Evolutionary conservation across 2,888 invertebrate genomes (phyloP), one percentile per base, ranked within the genome.

Genomic region (Smittia aterrima): DNA sequence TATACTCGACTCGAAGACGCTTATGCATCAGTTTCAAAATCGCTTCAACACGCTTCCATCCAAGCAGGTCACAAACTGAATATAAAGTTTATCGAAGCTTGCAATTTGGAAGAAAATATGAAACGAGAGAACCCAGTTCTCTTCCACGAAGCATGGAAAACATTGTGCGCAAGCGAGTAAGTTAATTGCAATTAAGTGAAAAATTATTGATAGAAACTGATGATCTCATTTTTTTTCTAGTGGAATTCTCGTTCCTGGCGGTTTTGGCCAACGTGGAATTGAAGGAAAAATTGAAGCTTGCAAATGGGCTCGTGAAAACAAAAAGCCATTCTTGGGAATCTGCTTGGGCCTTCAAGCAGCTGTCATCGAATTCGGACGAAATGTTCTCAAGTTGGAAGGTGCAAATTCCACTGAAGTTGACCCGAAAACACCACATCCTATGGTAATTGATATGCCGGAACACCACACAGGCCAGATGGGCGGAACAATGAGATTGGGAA

Each of bases 361-460:
- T 7, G 97, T 97, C 2, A 92, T 99, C 78, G 99, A 99, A 83
- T 98, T 92, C 81, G 90, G 96, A 0, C 87, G 97, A 72, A 95
- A 96, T 81, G 92, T 92, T 0, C 83, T 97, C 0, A 86, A 87
- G 0, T 82, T 75, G 11, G 38, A 74, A 76, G 90, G 88, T 76
- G 97, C 98, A 0, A 91, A 96, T 79, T 92, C 92, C 1, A 92
- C 93, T 0, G 99, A 98, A 84, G 90, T 94, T 41, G 87, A 91
- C 77, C 87, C 90, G 0, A 83, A 89, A 1, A 90, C 92, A 11
- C 84, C 84, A 40, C 84, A 92, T 82, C 92, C 94, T 32, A 85
- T 98, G 47, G 93, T 99, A 2, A 93, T 99, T 76, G 98, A 99
- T 79, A 99, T 99, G 99, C 98, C 98, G 0, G 99, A 99, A 83